Conservation (phyloP, 2,797 vertebrate species). For the Microctenopoma stevenorrisi region DNA sequence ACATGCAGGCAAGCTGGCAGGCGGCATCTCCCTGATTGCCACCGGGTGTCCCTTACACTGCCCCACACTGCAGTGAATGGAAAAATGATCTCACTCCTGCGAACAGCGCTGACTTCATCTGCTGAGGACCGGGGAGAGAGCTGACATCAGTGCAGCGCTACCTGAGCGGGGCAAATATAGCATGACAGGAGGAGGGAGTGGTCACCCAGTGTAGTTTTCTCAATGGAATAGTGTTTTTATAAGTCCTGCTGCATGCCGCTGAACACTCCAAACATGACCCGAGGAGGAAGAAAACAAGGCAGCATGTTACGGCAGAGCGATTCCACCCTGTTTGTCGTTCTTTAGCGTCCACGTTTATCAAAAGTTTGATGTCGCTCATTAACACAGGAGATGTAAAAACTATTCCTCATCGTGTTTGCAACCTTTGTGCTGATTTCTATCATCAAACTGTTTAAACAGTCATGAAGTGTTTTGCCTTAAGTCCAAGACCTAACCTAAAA, state of each 20-base stretch:
- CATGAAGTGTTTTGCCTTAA: conserved; percentile 24
- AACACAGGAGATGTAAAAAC: neutral
- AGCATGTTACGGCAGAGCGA: conserved; percentile 14
- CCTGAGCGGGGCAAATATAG: conserved; percentile 61
- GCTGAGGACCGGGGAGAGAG: conserved; percentile 54
- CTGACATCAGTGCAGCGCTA: conserved; percentile 74
- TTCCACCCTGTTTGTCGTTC: neutral
- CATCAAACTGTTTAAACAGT: conserved; percentile 31
- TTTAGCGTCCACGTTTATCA: too few relatives aligned
- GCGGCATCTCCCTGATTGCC: conserved; percentile 50
- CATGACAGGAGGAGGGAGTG: conserved; percentile 38
- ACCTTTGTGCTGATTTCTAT: neutral
- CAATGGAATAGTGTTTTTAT: conserved; percentile 58
- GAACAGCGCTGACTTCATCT: conserved; percentile 80
- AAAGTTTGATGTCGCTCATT: neutral
- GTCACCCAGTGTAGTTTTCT: conserved; percentile 30
- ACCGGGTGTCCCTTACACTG: conserved; percentile 82
- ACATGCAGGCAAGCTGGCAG: conserved; percentile 16
- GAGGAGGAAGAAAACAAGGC: conserved; percentile 37
- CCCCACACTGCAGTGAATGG: conserved; percentile 76
- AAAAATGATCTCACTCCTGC: conserved; percentile 85
- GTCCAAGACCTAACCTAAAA: too few relatives aligned
- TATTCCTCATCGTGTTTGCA: neutral
- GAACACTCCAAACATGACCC: neutral
- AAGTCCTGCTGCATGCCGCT: conserved; percentile 42